Evolutionary conservation across 2,888 invertebrate species (phyloP), one percentile per base, ranked within the genome.

Genomic region (Chorisops tibialis): DNA sequence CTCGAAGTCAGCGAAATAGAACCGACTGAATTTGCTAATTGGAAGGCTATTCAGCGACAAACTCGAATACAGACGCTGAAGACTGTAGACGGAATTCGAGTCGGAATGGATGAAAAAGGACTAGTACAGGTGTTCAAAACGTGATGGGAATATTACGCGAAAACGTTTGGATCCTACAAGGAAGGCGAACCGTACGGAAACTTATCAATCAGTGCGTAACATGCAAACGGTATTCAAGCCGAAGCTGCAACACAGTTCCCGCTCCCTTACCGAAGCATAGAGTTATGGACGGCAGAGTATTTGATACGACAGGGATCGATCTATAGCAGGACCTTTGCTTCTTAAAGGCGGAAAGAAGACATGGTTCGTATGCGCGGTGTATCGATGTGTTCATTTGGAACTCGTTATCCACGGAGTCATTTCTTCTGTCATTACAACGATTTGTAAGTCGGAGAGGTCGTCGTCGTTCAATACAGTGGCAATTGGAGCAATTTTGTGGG

Each of bases 161-260:
- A 59, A 67, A 62, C 39, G 69, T 62, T 60, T 70, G 68, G 68
- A 68, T 69, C 22, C n/a, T 69, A 6, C 67, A 65, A 11, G 67
- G 67, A 14, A 56, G 69, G 39, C 59, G 67, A 35, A 21, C 63
- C 21, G 60, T 69, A 18, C 52, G 64, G 45, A 60, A 66, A 35
- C 60, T 63, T 4, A 63, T 68, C 35, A 59, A 38, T 4, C 66
- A 64, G 22, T 70, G 69, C 56, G 38, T 43, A 1, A 63, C 63
- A 11, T 70, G 70, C 39, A 66, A 65, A 22, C 16, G 48, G 11
- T 37, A 48, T 16, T 22, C 12, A 12, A 18, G 48, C 7, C 19
- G 37, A 37, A 37, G 14, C 4, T 19, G 11, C 47, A 19, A 16
- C 47, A 37, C 48, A 45, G 18, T 16, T 59, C 11, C 14, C 59